Base-by-base conservation (phyloP, 1,140 invertebrate species). In the Ericerus pela region DNA sequence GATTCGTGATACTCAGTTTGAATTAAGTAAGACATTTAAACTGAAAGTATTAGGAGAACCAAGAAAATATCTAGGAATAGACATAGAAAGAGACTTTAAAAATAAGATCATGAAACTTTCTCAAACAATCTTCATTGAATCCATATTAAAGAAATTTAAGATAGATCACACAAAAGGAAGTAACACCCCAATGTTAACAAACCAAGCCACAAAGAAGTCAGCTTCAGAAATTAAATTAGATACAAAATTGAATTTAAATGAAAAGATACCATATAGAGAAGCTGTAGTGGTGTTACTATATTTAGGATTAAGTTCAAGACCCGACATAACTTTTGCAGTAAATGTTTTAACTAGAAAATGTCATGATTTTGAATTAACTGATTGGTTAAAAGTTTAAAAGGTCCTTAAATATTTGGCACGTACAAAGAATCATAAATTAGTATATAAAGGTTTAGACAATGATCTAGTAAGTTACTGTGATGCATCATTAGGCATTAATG, bases 101-200 rank as follows among this genome's bases (percentile, higher is more conserved):
- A 24, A 41, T 8, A 24, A 14, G 12, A 12, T 5, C 18, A 20
- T 54, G 56, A 28, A 65, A 60, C 24, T 47, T 70, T 58, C 64
- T 41, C 68, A 72, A 65, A 60, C 58, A 62, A 64, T 61, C 51
- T 70, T 70, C 62, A 70, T 70, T 61, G 66, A 69, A 60, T 66
- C 62, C 54, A 64, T 70, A 59, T 63, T 66, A 57, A 56, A 36
- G 59, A 66, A 65, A 60, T 69, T 69, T 64, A 54, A 65, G 61
- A 27, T 69, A 6, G 51, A 66, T 64, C 64, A 67, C 54, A 67
- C 62, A 55, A 70, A 70, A n/a, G n/a, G n/a, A 36, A 60, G 62
- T 18, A 18, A 52, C 4, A 72, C 68, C 54, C 67, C 70, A 22
- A 70, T 72, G 68, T 69, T 70, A 47, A 24, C 63, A 6, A 51